Evolutionary conservation across 1,140 invertebrate genomes (phyloP).

Genomic region (Helicorthomorpha holstii): DNA sequence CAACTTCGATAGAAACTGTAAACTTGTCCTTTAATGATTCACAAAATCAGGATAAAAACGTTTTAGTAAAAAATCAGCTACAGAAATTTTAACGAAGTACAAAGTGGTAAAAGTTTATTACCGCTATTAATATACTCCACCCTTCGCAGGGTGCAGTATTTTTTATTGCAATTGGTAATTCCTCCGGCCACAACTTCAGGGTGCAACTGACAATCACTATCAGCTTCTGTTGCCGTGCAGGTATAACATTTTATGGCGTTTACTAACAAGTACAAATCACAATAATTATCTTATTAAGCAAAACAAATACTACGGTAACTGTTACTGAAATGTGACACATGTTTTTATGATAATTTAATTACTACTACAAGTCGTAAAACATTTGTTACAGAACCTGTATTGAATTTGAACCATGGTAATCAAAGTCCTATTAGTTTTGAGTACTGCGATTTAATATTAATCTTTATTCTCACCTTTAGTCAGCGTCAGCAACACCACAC

Average conservation of each 20-base stretch:
- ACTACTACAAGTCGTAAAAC: too few species aligned
- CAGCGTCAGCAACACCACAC: too few species aligned
- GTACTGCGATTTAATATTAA: too few species aligned
- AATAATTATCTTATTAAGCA: too few species aligned
- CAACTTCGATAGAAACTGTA: conserved; percentile 1
- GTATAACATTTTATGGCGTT: neutral
- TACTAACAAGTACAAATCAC: neutral
- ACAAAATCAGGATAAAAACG: neutral
- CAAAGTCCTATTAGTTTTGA: too few species aligned
- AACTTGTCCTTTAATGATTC: neutral
- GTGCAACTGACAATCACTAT: neutral
- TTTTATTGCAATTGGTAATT: neutral
- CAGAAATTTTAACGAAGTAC: neutral
- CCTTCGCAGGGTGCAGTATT: neutral
- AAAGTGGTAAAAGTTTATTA: neutral
- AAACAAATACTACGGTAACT: too few species aligned
- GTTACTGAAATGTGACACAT: too few species aligned
- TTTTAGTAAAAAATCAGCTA: neutral
- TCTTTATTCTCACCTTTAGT: too few species aligned
- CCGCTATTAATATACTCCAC: neutral
- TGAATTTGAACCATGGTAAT: too few species aligned
- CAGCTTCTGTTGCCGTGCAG: neutral
- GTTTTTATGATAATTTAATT: too few species aligned
- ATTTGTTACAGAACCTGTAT: too few species aligned
- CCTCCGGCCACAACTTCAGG: neutral